phyloP scores from a whole-genome alignment of 2,113 vertebrate genomes.

The Tachysurus vachellii region DNA sequence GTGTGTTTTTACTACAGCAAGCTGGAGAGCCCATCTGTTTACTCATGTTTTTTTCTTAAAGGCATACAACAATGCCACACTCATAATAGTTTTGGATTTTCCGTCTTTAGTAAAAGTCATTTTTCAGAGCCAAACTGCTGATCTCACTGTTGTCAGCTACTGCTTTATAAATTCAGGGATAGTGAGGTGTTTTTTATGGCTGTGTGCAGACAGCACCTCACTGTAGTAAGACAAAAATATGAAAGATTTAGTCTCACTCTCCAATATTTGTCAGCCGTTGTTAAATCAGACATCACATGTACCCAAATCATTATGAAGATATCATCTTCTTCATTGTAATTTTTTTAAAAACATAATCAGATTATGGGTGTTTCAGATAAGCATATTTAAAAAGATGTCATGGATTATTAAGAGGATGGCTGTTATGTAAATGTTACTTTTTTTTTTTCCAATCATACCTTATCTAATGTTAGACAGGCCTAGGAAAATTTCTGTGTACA shows the following conservation, averaged over 20 bases:
- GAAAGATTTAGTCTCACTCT: not conserved
- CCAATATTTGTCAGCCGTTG: conserved; percentile 26
- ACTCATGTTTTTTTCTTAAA: not conserved
- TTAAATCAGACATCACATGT: conserved; percentile 45
- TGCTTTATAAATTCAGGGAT: conserved; percentile 4
- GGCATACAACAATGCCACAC: conserved; percentile 12
- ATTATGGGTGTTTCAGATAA: conserved; percentile 33
- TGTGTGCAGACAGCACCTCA: not conserved
- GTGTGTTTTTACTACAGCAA: conserved; percentile 27
- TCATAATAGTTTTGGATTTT: conserved; percentile 2
- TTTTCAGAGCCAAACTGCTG: conserved; percentile 19
- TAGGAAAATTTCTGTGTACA: not conserved
- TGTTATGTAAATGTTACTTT: not conserved
- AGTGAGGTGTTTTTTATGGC: not conserved
- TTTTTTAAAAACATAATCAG: conserved; percentile 5
- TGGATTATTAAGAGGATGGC: conserved; percentile 22
- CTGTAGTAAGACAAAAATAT: not conserved
- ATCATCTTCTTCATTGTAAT: conserved; percentile 4
- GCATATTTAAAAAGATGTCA: conserved; percentile 30
- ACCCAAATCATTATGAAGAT: conserved; percentile 22
- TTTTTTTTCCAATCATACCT: not conserved
- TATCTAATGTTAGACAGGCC: not conserved
- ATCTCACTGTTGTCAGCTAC: not conserved
- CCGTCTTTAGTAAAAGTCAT: not conserved
- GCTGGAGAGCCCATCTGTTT: conserved; percentile 23